Base-by-base conservation (phyloP, 2,113 vertebrate species). In the Columba janthina region DNA sequence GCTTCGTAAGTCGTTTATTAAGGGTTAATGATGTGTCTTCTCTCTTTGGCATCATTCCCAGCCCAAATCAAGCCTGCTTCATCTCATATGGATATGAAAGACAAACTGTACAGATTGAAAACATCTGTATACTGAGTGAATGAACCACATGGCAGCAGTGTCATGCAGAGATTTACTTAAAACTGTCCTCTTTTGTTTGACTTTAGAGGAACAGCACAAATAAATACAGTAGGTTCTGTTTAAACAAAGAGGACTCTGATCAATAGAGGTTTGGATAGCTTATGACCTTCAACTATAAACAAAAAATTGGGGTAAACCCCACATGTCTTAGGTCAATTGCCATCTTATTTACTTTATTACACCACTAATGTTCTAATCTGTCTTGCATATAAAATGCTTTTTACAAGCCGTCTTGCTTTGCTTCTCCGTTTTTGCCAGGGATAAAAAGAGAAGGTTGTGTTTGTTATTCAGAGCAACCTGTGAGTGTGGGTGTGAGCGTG, bases 101-200 rank as follows among this genome's bases (percentile, higher is more conserved):
- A 98, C 98, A 98, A 98, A 98, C 97, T 97, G 97, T 96, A 97
- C 97, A 98, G 98, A 98, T 98, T 98, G 95, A 94, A 98, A 99
- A 98, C 98, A 99, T 98, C 98, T 99, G 98, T 98, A 97, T 91
- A 83, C 90, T 57, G 66, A 98, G 95, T 89, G 95, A 97, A 96
- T 96, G 97, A 98, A 94, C 95, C 98, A 97, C 97, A 98, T 94
- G 97, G 93, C 98, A 97, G 87, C 83, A 70, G 94, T 97, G 97
- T 98, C 98, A 97, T 67, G 97, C 96, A 89, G 97, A 90, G 96
- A 97, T 96, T 98, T 94, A 95, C 97, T 98, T 97, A 87, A 82
- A 96, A 97, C 85, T 86, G 86, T 97, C 96, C 97, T 97, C 96
- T 97, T 98, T 98, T 97, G 98, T 98, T 98, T 98, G 98, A 98